phyloP scores from a whole-genome alignment of 2,113 vertebrate species.

The Cyphomyrus plagiostoma region DNA sequence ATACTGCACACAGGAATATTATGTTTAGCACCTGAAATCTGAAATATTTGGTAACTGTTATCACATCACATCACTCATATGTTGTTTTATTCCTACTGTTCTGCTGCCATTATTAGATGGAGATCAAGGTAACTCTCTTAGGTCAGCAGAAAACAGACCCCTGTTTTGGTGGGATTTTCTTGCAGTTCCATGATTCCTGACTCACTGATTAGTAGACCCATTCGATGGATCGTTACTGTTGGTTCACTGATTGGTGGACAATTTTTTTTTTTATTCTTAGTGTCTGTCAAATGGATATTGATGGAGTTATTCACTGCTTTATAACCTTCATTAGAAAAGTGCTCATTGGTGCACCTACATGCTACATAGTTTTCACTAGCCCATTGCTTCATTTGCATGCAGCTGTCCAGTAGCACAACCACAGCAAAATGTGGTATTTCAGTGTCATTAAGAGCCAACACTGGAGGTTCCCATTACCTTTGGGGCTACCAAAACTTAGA shows the following conservation, averaged over 20 bases:
- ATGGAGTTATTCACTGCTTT: background rate
- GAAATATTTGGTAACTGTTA: background rate
- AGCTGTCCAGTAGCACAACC: background rate
- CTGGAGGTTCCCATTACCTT: background rate
- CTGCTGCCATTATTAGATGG: slow-evolving; percentile 68
- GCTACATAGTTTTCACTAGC: background rate
- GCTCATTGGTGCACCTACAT: background rate
- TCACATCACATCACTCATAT: background rate
- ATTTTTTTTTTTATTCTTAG: background rate
- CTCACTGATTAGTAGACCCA: background rate
- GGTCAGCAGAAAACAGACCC: background rate
- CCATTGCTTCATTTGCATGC: background rate
- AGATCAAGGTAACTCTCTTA: slow-evolving; percentile 57
- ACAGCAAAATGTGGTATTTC: background rate
- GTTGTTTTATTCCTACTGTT: slow-evolving; percentile 30
- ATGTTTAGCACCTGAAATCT: background rate
- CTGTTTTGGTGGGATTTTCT: background rate
- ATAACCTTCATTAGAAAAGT: background rate
- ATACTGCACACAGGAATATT: background rate
- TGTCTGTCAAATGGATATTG: background rate
- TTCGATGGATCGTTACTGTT: background rate
- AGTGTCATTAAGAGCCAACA: background rate
- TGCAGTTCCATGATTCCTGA: background rate
- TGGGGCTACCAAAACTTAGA: background rate
- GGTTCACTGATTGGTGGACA: background rate